Evolutionary conservation across 1,140 invertebrate species (phyloP), one percentile per base, ranked within the genome.

Genomic region (Lepidurus packardi): DNA sequence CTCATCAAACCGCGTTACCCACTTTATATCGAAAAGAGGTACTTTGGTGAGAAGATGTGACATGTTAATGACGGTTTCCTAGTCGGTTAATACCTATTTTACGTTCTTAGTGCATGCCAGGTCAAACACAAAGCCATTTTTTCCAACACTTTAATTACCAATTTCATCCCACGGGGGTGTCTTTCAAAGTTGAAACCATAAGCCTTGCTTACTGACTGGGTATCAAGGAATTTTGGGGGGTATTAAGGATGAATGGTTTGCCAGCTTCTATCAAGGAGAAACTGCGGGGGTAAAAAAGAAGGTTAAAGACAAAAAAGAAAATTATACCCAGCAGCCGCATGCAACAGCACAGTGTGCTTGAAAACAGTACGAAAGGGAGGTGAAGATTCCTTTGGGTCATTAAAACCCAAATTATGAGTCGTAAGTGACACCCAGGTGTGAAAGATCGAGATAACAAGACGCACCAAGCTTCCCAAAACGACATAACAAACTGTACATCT

Each of bases 51-150:
- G 53, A 13, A 65, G 53, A 65, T 65, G 53, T 65, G 53, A 65
- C 53, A 65, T 65, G 53, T 65, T 65, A 65, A 16, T 65, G 53
- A n/a, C 4, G 21, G 53, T 65, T 65, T 21, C 8, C 13, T 7
- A 21, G 16, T 21, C 21, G 16, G 16, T 65, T 65, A 65, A 65
- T 65, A 65, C 53, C 53, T 65, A 65, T 65, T 65, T 65, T 65
- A 65, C 53, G 53, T 16, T 21, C 16, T 13, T 13, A 21, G 53
- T 65, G 53, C 53, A 65, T 13, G 53, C 9, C 53, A 16, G 53
- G 53, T 65, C 53, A 65, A 65, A 65, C 53, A 65, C 21, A 65
- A 65, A 65, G 53, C 53, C 13, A 65, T 65, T 65, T 65, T 65
- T 21, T 21, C 53, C 53, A n/a, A 8, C 53, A 65, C 53, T 65